Evolutionary conservation across 2,113 vertebrate species (phyloP).

Genomic region (Heterotilapia buettikoferi): DNA sequence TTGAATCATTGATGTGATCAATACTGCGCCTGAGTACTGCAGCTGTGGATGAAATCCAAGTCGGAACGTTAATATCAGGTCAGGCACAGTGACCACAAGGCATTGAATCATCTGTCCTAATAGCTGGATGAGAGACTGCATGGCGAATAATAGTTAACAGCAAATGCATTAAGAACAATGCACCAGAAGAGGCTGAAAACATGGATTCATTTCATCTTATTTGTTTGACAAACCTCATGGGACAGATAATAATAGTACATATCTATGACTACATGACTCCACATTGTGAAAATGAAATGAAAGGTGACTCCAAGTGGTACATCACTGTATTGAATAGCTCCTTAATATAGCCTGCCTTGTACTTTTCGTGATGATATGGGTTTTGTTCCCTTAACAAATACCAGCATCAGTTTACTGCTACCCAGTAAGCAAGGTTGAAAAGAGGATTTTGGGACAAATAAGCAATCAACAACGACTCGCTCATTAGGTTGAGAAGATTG

Average conservation of each 20-base stretch:
- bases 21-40: slow-evolving; percentile 37
- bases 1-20: slow-evolving; percentile 66
- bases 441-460: background rate
- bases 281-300: background rate
- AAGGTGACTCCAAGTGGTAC: background rate
- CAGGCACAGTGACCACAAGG: slow-evolving; percentile 34
- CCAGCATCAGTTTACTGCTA: background rate
- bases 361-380: background rate
- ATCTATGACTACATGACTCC: background rate
- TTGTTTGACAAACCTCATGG: background rate
- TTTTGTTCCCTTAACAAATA: background rate
- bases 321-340: background rate
- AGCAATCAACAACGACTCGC: background rate
- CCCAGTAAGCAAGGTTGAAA: background rate
- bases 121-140: slow-evolving; percentile 46
- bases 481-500: background rate
- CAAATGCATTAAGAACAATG: slow-evolving; percentile 9
- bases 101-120: slow-evolving; percentile 43
- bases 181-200: background rate
- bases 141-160: slow-evolving; percentile 29
- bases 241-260: background rate
- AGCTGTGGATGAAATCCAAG: slow-evolving; percentile 59
- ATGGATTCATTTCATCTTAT: slow-evolving; percentile 21
- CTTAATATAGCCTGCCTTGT: background rate
- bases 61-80: slow-evolving; percentile 15